phyloP scores from a whole-genome alignment of 2,888 invertebrate species.

The Drosophila greeni region DNA sequence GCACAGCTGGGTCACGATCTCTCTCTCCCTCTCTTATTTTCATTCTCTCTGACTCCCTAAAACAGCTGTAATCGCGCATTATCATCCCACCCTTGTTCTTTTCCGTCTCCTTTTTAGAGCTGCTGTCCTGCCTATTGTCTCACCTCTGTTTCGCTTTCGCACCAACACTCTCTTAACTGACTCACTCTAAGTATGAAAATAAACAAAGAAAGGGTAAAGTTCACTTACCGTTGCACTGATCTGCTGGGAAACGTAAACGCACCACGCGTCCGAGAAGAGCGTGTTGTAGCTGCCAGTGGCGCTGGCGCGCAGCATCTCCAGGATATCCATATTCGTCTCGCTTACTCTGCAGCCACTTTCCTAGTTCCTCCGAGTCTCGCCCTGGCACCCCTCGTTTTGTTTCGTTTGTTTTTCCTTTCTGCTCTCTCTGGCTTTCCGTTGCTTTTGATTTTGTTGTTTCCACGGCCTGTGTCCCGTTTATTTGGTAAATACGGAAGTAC shows the following conservation, averaged over 20 bases:
- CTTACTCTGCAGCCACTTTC: not conserved
- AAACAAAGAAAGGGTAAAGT: constrained; percentile 22
- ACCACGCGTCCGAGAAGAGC: constrained; percentile 78
- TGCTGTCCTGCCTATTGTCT: not conserved
- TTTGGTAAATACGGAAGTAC: constrained; percentile 38
- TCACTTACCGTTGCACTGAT: constrained; percentile 80
- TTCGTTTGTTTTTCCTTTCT: constrained; percentile 1
- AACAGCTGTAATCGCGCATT: constrained; percentile 10
- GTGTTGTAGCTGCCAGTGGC: constrained; percentile 65
- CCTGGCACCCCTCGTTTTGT: not conserved
- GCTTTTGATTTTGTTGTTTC: not conserved
- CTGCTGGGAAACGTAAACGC: constrained; percentile 81
- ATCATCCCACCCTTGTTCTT: constrained; percentile 1
- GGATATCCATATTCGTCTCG: constrained; percentile 55
- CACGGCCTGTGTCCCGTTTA: constrained; percentile 10
- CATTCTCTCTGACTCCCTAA: not conserved
- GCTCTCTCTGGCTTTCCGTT: constrained; percentile 2
- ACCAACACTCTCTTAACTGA: not conserved
- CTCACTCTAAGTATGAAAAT: constrained; percentile 9
- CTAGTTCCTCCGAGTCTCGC: not conserved
- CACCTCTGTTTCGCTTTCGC: not conserved
- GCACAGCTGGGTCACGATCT: not conserved
- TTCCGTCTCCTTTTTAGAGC: not conserved
- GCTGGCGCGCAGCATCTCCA: constrained; percentile 61
- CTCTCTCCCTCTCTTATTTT: not conserved